Percentiles rank a stretch among this genome's conserved stretches.
phyloP scores from a whole-genome alignment of 2,113 vertebrate genomes.

The Scophthalmus maximus region DNA sequence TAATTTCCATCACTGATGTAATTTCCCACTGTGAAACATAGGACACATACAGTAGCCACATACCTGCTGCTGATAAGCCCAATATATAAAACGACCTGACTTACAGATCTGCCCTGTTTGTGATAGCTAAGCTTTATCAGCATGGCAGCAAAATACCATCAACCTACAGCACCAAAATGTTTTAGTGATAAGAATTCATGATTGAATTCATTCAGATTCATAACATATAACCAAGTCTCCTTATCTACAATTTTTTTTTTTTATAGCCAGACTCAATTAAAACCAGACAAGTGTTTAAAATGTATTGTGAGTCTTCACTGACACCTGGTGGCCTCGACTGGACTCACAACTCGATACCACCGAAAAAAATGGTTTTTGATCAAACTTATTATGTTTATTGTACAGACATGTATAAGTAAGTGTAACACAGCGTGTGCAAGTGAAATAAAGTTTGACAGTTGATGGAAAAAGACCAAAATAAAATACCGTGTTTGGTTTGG shows the following conservation, averaged over 20 bases:
- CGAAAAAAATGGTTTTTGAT: not conserved
- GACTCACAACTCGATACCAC: not conserved
- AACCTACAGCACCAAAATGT: not conserved
- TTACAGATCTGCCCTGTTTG: slow-evolving; percentile 5
- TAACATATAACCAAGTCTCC: not conserved
- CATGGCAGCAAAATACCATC: slow-evolving; percentile 8
- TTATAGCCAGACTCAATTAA: not conserved
- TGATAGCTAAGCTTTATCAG: slow-evolving; percentile 35
- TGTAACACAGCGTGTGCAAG: not conserved
- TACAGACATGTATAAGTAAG: not conserved
- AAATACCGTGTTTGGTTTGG: too few species aligned
- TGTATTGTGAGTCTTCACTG: slow-evolving; percentile 40
- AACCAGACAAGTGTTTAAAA: not conserved
- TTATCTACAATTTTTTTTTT: not conserved
- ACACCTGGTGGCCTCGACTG: slow-evolving; percentile 57
- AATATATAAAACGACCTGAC: not conserved
- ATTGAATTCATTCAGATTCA: not conserved
- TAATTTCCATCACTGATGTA: too few species aligned
- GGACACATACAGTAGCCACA: slow-evolving; percentile 5
- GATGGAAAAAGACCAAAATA: too few species aligned
- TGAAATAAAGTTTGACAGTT: not conserved
- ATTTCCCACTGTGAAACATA: slow-evolving; percentile 1
- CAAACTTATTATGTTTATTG: not conserved
- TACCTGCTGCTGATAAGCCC: slow-evolving; percentile 15
- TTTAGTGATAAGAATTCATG: slow-evolving; percentile 6